Evolutionary conservation across 2,888 invertebrate species (phyloP), one percentile per base, ranked within the genome.

Genomic region (Sericinus montela): DNA sequence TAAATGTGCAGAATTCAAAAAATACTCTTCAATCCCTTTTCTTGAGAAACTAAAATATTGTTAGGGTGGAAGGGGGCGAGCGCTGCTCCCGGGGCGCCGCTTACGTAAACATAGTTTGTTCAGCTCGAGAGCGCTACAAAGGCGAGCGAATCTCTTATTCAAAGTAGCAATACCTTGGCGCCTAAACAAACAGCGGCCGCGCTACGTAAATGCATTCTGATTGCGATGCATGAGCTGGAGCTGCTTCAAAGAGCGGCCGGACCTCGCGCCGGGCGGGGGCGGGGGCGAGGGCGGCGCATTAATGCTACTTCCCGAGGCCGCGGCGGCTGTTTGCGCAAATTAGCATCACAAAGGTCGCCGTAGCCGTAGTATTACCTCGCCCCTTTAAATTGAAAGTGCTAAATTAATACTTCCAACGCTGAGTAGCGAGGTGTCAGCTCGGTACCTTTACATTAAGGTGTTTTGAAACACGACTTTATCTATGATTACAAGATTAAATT

Each of bases 141-240:
- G 69, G 67, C 63, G 53, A 54, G 55, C 64, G 65, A 72, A 78
- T 79, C 59, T 76, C 69, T 77, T 81, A 84, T 83, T 81, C 74
- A 79, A 80, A 84, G 80, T 76, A 75, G 82, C 83, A 79, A 81
- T 81, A 80, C 69, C 67, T 39, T 59, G 68, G 76, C 67, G 75
- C 83, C 83, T 83, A 78, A 80, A 76, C 75, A 75, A 83, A 84
- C 80, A 82, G 36, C 47, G 57, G 38, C 48, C 64, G 63, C 70
- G 69, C 72, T 70, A 68, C 72, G 72, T 65, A 67, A 70, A 72
- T 67, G 78, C 74, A 69, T 66, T 66, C 68, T 49, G 64, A 67
- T 71, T 56, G 74, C 73, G 65, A 73, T 70, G 65, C 45, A 35
- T 35, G 50, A 49, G 44, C 45, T 54, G 45, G 57, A 56, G 62